Base-by-base conservation (phyloP, 1,140 invertebrate species). In the Nephila pilipes region DNA sequence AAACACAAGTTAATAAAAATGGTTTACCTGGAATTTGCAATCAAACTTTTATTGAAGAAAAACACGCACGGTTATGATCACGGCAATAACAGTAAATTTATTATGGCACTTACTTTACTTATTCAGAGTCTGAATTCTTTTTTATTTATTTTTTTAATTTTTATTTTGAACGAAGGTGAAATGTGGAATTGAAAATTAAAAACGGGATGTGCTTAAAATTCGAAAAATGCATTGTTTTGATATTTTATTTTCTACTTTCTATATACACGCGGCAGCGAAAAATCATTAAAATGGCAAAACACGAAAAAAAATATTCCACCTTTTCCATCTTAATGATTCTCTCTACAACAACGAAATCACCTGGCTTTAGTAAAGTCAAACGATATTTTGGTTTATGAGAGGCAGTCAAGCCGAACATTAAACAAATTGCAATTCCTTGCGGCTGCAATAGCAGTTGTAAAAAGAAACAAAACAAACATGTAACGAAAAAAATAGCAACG, bases 331-430 rank as follows among this genome's bases (percentile, higher is more conserved):
- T 81, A 81, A 81, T 81, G 79, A 81, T 81, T 4, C 18, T 54
- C 79, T 36, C 20, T 14, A n/a, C 36, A 75, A 75, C 69, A n/a
- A 81, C 36, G 20, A 81, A 38, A 54, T 38, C 36, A 81, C 46
- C 46, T 81, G 36, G 36, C 83, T 57, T 57, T 57, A 25, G 8
- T 22, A 46, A 85, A 85, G 55, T 58, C 83, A 58, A 85, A 58
- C 55, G 83, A 58, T 57, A 29, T 55, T 85, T 85, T 58, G 83
- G 83, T 85, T 85, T 85, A 85, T 58, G 83, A 85, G 54, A 32
- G 3, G 83, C 83, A 85, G 83, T 58, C 16, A 85, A 58, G 55
- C 83, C 54, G 25, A 58, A 85, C 83, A 85, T 85, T 85, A 85
- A 85, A 85, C 83, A 58, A 85, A 85, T 58, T 85, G 83, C 83